Base-by-base conservation (phyloP, 2,113 vertebrate species). In the Polyodon spathula region DNA sequence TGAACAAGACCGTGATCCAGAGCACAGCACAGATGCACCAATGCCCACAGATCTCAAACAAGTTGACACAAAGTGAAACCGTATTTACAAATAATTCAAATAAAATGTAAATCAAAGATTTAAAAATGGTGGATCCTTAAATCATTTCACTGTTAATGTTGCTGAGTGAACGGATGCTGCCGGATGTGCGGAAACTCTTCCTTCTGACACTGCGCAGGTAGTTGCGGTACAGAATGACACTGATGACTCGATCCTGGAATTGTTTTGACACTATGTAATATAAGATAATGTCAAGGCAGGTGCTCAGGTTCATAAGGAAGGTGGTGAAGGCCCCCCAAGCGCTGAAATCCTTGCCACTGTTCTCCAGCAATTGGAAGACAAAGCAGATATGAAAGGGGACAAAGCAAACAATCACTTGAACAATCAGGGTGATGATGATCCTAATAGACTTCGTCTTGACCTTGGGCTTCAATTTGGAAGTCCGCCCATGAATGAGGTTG, bases 251-350 rank as follows among this genome's bases (percentile, higher is more conserved):
- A 8, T 95, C 96, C 71, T 97, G 96, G 78, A 98, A 98, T 72
- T 97, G 94, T 72, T 97, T 98, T 37, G 96, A 97, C 56, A 98
- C 96, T 0, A 97, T 95, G 58, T 97, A 98, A 66, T 95, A 98
- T 37, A 98, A 81, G n/a, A 98, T 93, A 7, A 98, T 87, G 0
- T 97, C 95, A 62, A 97, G 50, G 48, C 96, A 93, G 0, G 93
- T 97, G 69, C 95, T 98, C 68, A 93, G 78, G 68, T 92, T 97
- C 96, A 98, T 97, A 65, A 98, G 85, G 69, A 93, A 94, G 4
- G 93, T 93, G 62, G 92, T 91, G 59, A 98, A 92, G 63, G 89
- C 86, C 0, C 85, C 93, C 93, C 92, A 92, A 4, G 85, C 84
- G 42, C 63, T 89, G 48, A 85, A 94, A 8, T 71, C 74, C 2